Percentiles rank a stretch among this genome's conserved stretches.
Conservation (phyloP, 1,140 invertebrate genomes). For the Trachymyrmex septentrionalis region DNA sequence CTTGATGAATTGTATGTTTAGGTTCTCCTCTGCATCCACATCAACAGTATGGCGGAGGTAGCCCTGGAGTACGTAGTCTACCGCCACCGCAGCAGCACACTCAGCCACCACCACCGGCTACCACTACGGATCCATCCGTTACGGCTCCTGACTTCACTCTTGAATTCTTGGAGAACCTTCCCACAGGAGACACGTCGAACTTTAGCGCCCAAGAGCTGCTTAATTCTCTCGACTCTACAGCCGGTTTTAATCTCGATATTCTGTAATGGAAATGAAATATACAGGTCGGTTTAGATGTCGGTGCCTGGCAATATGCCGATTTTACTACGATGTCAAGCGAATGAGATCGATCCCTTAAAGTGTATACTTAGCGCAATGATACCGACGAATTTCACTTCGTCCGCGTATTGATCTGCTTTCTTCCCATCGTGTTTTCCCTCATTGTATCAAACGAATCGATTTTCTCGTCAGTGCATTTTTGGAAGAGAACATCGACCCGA, state of each 20-base stretch:
- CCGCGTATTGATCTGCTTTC: constrained; percentile 22
- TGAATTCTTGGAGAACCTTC: constrained; percentile 93
- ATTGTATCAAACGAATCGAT: not conserved
- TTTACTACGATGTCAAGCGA: constrained; percentile 21
- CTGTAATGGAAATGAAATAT: constrained; percentile 84
- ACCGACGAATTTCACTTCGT: constrained; percentile 14
- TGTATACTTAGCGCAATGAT: constrained; percentile 27
- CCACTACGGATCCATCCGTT: constrained; percentile 83
- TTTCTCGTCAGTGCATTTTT: not conserved
- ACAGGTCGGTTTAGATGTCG: constrained; percentile 70
- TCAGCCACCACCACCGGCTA: constrained; percentile 81
- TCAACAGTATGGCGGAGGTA: constrained; percentile 84
- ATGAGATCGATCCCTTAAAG: constrained; percentile 26
- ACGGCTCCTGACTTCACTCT: constrained; percentile 90
- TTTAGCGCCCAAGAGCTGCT: constrained; percentile 93
- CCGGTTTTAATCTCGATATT: constrained; percentile 87
- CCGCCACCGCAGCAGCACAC: constrained; percentile 82
- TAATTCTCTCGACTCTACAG: constrained; percentile 89
- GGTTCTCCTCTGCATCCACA: constrained; percentile 84
- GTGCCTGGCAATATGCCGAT: constrained; percentile 40
- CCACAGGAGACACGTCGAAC: constrained; percentile 89
- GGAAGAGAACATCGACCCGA: not conserved
- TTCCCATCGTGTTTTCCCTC: not conserved
- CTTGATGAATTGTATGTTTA: constrained; percentile 54
- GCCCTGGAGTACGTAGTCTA: constrained; percentile 80